These are phyloP conservation scores for Sporophila hypoxantha DNA, from an alignment of 2,113 vertebrate species.

Conservation along the genomic window DNA sequence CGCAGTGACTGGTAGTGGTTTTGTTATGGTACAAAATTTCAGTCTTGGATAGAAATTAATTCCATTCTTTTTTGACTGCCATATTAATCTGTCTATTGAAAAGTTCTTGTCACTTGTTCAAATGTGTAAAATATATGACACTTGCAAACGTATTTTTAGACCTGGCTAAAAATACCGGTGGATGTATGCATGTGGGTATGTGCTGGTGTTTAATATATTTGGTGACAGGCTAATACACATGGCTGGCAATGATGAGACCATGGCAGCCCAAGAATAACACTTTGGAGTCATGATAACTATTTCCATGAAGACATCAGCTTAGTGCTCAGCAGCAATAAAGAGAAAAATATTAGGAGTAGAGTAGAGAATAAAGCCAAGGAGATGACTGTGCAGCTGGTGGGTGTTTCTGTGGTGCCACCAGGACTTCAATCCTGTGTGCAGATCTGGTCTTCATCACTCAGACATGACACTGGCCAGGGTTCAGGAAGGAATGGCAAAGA, in stretches of 20 bases:
- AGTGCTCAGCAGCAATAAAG: background rate
- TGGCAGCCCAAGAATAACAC: background rate
- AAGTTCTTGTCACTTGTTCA: background rate
- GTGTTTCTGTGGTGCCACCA: background rate
- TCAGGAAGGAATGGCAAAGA: background rate
- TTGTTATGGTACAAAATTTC: background rate
- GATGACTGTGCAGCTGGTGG: background rate
- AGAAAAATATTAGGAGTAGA: background rate
- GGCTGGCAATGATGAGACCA: background rate
- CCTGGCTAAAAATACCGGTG: background rate
- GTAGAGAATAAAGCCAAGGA: background rate
- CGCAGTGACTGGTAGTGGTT: background rate
- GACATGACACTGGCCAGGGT: background rate
- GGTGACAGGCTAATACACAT: background rate
- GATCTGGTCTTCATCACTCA: background rate
- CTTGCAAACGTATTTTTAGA: background rate
- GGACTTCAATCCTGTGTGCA: background rate
- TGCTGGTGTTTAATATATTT: background rate
- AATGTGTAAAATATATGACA: background rate
- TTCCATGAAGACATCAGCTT: background rate
- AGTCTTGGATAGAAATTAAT: background rate
- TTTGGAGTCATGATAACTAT: background rate
- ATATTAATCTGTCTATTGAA: background rate
- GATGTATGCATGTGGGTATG: background rate
- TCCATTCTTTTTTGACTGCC: background rate